phyloP scores from a whole-genome alignment of 2,797 vertebrate genomes.

The Eulemur rubriventer region DNA sequence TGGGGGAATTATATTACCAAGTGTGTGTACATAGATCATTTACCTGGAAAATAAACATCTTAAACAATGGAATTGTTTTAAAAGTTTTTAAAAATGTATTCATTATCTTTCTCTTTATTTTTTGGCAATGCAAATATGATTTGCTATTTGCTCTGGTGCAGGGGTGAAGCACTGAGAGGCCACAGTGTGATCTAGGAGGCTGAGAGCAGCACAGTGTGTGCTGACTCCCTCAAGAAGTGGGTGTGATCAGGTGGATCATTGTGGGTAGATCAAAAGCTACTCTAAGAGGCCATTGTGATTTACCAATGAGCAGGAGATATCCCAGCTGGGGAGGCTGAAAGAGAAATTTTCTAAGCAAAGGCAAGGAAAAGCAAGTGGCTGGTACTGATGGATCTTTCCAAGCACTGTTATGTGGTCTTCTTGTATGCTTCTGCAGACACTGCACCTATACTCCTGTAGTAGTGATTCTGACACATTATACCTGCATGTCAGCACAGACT shows the following conservation, averaged over 20 bases:
- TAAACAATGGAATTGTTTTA: not conserved
- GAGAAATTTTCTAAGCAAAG: not conserved
- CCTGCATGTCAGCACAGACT: not conserved
- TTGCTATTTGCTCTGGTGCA: not conserved
- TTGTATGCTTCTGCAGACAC: not conserved
- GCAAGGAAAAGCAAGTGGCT: not conserved
- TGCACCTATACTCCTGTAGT: not conserved
- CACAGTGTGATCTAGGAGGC: not conserved
- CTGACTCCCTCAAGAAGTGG: not conserved
- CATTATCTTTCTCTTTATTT: not conserved
- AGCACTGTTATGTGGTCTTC: rapidly evolving
- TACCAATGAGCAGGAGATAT: not conserved
- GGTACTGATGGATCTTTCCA: not conserved
- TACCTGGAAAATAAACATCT: not conserved
- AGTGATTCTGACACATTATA: not conserved
- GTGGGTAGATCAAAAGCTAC: not conserved
- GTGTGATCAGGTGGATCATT: not conserved
- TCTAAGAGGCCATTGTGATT: not conserved
- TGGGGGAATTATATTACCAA: not conserved
- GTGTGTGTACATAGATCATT: not conserved
- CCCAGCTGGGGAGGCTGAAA: not conserved
- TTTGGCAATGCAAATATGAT: not conserved
- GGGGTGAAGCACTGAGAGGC: not conserved
- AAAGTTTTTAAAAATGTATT: not conserved
- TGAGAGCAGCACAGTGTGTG: not conserved